Evolutionary conservation across 2,797 vertebrate species (phyloP).

Genomic region (Mus spretus): DNA sequence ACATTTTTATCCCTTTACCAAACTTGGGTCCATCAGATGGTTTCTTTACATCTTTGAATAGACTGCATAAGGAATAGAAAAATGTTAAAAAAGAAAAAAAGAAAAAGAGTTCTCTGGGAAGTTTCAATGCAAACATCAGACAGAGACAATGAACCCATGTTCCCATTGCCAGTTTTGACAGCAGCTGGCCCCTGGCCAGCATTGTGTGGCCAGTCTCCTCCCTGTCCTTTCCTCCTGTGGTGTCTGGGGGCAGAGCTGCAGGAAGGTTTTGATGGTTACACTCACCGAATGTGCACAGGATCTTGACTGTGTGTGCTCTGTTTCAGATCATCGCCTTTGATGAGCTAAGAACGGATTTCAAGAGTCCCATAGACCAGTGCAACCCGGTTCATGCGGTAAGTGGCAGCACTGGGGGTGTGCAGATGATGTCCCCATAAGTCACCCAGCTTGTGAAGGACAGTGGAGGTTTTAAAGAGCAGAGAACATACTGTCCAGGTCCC

Average conservation of each 20-base stretch:
- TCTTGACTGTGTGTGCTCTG: conserved; percentile 46
- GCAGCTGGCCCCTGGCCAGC: neutral
- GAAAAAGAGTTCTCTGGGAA: neutral
- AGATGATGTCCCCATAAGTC: neutral
- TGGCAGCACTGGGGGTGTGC: conserved; percentile 57
- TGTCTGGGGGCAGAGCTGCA: neutral
- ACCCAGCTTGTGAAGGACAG: neutral
- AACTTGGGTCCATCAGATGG: neutral
- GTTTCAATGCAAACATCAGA: neutral
- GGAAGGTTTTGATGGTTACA: neutral
- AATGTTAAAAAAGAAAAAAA: neutral
- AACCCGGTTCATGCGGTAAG: conserved; percentile 97
- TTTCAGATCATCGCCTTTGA: conserved; percentile 98
- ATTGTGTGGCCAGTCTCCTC: fast-evolving
- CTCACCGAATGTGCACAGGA: neutral
- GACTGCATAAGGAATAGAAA: neutral
- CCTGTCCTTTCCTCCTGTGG: fast-evolving
- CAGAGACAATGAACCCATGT: neutral
- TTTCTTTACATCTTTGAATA: neutral
- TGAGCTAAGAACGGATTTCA: conserved; percentile 98
- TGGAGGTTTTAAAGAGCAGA: neutral
- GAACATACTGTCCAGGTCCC: neutral
- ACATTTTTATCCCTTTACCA: neutral
- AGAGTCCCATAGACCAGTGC: conserved; percentile 98
- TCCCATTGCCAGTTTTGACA: neutral